These are phyloP conservation scores for Nannospalax galili DNA, from an alignment of 2,113 vertebrate species.

Conservation along the genomic window DNA sequence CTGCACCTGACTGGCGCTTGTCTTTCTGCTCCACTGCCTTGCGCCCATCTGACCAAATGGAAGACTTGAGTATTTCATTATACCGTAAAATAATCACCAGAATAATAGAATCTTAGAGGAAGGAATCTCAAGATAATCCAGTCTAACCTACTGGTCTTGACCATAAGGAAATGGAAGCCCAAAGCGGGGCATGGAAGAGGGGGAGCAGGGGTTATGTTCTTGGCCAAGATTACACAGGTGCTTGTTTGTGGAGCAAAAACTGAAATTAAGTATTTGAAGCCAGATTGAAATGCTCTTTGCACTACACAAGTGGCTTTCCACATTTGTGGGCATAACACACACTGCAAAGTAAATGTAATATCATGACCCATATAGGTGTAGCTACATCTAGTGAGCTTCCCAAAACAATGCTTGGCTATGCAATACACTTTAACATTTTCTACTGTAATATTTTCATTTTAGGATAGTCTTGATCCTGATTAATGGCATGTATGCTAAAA, in stretches of 20 bases:
- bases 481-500: slow-evolving; percentile 45
- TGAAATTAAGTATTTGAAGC: not conserved
- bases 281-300: not conserved
- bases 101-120: not conserved
- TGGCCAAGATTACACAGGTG: not conserved
- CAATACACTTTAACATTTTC: slow-evolving; percentile 30
- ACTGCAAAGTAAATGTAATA: not conserved
- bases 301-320: not conserved
- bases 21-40: not conserved
- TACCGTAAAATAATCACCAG: not conserved
- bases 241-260: not conserved
- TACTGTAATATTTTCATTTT: not conserved
- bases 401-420: not conserved
- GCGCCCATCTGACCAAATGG: not conserved
- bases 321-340: not conserved
- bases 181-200: accelerated
- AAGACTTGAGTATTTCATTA: not conserved
- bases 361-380: not conserved
- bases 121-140: not conserved
- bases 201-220: not conserved
- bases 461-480: slow-evolving; percentile 38
- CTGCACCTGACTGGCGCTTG: not conserved
- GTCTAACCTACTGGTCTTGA: not conserved
- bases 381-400: not conserved
- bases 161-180: slow-evolving; percentile 19